Percentiles rank a stretch among this genome's conserved stretches.
Evolutionary conservation across 1,140 invertebrate species (phyloP).

Genomic region (Adelges cooleyi): DNA sequence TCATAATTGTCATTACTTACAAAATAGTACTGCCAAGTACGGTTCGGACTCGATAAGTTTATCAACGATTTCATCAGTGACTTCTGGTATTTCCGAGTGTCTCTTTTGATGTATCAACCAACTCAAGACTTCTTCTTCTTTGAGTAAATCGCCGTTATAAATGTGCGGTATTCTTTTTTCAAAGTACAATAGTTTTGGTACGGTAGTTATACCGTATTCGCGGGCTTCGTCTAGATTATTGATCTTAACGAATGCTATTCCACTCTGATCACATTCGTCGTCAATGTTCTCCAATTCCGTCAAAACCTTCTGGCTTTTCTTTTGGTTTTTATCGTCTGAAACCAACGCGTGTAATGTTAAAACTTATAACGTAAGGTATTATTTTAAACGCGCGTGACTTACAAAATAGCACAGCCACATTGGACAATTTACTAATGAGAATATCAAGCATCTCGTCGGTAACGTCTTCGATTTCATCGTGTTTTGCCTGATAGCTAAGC

Average conservation of each 20-base stretch:
- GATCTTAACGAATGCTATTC: slow-evolving; percentile 87
- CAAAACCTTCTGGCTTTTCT: slow-evolving; percentile 78
- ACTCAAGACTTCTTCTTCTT: slow-evolving; percentile 77
- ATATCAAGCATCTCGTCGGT: slow-evolving; percentile 90
- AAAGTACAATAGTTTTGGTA: slow-evolving; percentile 74
- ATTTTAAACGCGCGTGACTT: slow-evolving; percentile 44
- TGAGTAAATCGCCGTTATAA: slow-evolving; percentile 81
- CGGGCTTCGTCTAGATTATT: slow-evolving; percentile 77
- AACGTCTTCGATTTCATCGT: slow-evolving; percentile 86
- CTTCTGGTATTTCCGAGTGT: slow-evolving; percentile 80
- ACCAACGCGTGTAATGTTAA: neutral
- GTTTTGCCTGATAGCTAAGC: slow-evolving; percentile 72
- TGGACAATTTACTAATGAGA: slow-evolving; percentile 74
- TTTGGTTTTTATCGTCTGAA: slow-evolving; percentile 80
- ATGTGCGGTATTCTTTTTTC: slow-evolving; percentile 77
- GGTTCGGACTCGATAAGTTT: slow-evolving; percentile 69
- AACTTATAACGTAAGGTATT: neutral
- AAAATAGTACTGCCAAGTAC: slow-evolving; percentile 74
- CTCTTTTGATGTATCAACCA: slow-evolving; percentile 82
- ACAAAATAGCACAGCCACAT: slow-evolving; percentile 83
- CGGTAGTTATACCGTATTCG: slow-evolving; percentile 72
- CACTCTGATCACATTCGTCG: slow-evolving; percentile 83
- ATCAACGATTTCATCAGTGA: slow-evolving; percentile 89
- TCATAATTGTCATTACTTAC: slow-evolving; percentile 44
- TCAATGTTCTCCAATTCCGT: slow-evolving; percentile 85